Percentiles rank a stretch among this genome's conserved stretches.
phyloP scores from a whole-genome alignment of 2,797 vertebrate genomes.

The Hoplostethus mediterraneus region DNA sequence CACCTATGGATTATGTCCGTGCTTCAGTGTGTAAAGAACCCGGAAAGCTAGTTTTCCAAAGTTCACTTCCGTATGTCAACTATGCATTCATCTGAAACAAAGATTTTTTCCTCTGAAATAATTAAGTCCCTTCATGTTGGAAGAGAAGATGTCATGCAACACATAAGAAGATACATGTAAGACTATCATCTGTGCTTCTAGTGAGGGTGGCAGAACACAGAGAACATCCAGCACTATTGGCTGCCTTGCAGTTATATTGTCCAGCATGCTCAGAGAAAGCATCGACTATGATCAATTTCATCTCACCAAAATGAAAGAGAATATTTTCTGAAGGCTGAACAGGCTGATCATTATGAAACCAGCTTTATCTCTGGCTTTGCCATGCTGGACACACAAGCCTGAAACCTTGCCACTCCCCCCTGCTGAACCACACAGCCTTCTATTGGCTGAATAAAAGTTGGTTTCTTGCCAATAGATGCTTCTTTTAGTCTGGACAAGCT shows the following conservation, averaged over 20 bases:
- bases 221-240: constrained; percentile 84
- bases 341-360: constrained; percentile 84
- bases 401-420: constrained; percentile 86
- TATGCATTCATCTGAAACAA: constrained; percentile 53
- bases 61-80: constrained; percentile 46
- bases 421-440: constrained; percentile 83
- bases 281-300: constrained; percentile 79
- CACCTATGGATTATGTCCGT: constrained; percentile 35
- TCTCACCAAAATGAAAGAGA: constrained; percentile 88
- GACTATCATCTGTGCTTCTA: constrained; percentile 52
- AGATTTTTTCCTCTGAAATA: constrained; percentile 22
- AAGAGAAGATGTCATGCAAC: constrained; percentile 50
- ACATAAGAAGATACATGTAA: constrained; percentile 78
- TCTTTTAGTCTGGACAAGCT: constrained; percentile 81
- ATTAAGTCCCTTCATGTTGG: constrained; percentile 8
- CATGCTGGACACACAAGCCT: constrained; percentile 82
- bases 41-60: constrained; percentile 27
- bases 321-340: constrained; percentile 84
- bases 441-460: constrained; percentile 84
- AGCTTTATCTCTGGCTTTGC: constrained; percentile 83
- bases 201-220: constrained; percentile 79
- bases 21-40: constrained; percentile 61
- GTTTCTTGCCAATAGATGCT: constrained; percentile 84
- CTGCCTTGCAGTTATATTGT: constrained; percentile 73
- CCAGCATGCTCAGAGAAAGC: constrained; percentile 85